Percentiles rank a stretch among this genome's conserved stretches.
Evolutionary conservation across 2,113 vertebrate species (phyloP).

Genomic region (Sebastes fasciatus): DNA sequence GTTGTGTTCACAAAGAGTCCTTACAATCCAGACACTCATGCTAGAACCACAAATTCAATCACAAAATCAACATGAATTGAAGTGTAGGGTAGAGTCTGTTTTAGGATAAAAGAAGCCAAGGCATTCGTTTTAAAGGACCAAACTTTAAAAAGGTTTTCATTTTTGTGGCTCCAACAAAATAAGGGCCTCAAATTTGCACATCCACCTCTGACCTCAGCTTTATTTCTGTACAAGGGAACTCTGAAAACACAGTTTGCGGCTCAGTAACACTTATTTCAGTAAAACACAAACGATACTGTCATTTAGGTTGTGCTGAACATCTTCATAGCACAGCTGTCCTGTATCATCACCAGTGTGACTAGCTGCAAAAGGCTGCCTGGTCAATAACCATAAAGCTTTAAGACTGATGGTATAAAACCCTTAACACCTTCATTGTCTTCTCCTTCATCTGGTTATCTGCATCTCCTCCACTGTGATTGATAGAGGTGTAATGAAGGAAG

Average conservation of each 20-base stretch:
- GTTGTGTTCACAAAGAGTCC: neutral
- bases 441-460: neutral
- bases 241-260: neutral
- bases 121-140: neutral
- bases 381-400: neutral
- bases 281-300: neutral
- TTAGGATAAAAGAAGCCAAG: too few species aligned
- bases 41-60: neutral
- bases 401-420: neutral
- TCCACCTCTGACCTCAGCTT: neutral
- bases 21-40: neutral
- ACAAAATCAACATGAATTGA: neutral
- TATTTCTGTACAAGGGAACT: neutral
- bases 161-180: neutral
- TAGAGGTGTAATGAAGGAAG: neutral
- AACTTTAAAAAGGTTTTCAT: neutral
- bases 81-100: neutral
- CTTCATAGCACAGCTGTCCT: neutral
- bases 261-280: neutral
- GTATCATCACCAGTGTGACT: neutral
- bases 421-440: neutral
- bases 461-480: neutral
- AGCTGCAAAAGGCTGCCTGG: neutral
- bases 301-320: too few species aligned
- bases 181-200: neutral